phyloP scores from a whole-genome alignment of 2,113 vertebrate species.

The Carollia perspicillata region DNA sequence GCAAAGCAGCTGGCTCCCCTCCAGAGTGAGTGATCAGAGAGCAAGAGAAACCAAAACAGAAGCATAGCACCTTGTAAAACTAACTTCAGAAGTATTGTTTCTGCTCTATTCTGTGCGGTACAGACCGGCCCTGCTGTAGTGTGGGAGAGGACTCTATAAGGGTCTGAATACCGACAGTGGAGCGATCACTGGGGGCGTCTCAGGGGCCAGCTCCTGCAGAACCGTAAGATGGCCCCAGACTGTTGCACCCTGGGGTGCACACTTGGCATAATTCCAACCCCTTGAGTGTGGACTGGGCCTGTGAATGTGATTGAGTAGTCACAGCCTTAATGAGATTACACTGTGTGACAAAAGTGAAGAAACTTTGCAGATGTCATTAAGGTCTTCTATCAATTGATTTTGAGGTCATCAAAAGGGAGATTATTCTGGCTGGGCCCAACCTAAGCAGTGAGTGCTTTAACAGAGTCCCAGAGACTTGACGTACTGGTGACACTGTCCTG shows the following conservation, averaged over 20 bases:
- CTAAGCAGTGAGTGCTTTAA: not conserved
- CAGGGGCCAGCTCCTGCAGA: not conserved
- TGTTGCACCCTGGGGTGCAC: not conserved
- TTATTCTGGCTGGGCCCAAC: not conserved
- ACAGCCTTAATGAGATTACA: not conserved
- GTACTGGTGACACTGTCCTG: not conserved
- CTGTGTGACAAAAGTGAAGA: not conserved
- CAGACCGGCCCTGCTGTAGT: not conserved
- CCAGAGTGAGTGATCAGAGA: not conserved
- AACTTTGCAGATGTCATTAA: not conserved
- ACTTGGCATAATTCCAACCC: not conserved
- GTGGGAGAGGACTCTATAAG: not conserved
- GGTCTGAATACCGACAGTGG: not conserved
- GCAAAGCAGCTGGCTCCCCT: not conserved
- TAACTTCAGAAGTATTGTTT: not conserved
- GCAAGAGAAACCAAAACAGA: not conserved
- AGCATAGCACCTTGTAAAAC: not conserved
- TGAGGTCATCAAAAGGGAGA: not conserved
- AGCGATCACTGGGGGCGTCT: not conserved
- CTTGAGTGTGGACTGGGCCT: not conserved
- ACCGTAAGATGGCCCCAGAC: not conserved
- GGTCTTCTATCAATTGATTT: not conserved
- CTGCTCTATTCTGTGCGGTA: not conserved
- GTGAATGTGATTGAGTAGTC: not conserved
- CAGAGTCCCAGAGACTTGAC: not conserved